Conservation (phyloP, 35 echinoderm and acorn worm species). For the Apostichopus parvimensis region DNA sequence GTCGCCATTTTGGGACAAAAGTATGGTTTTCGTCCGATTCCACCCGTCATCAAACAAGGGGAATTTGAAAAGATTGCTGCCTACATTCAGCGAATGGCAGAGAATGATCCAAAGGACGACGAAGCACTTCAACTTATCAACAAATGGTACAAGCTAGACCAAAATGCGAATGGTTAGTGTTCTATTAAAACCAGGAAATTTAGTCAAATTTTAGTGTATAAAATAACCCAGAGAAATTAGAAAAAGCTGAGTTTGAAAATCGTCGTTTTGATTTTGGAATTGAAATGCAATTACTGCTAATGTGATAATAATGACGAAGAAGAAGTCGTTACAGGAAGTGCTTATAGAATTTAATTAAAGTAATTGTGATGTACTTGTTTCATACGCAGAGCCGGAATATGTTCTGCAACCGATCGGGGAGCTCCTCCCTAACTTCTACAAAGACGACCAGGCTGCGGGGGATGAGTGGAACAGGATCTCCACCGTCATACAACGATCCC, state of each 20-base stretch:
- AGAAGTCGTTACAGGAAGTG: no score
- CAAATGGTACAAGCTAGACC: slow-evolving; percentile 74
- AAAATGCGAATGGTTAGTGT: slow-evolving; percentile 65
- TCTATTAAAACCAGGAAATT: not conserved
- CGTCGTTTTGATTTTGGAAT: no score
- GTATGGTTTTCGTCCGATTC: slow-evolving; percentile 82
- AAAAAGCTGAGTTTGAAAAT: no score
- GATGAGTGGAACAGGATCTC: slow-evolving; percentile 68
- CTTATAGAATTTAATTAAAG: no score
- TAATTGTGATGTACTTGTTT: not conserved
- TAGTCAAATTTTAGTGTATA: no score
- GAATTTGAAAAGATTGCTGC: slow-evolving; percentile 48
- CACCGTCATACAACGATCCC: slow-evolving; percentile 45
- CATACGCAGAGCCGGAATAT: slow-evolving; percentile 51
- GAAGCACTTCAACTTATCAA: slow-evolving; percentile 64
- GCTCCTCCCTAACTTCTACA: slow-evolving; percentile 19
- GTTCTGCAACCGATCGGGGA: slow-evolving; percentile 69
- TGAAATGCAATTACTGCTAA: no score
- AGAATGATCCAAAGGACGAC: slow-evolving; percentile 49
- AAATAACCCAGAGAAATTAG: no score
- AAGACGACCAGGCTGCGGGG: slow-evolving; percentile 19
- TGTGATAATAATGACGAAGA: no score
- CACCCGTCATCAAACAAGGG: slow-evolving; percentile 40
- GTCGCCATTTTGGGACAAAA: slow-evolving; percentile 85
- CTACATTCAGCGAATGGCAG: slow-evolving; percentile 44